Evolutionary conservation across 2,888 invertebrate genomes (phyloP).

Genomic region (Xanthia icteritia): DNA sequence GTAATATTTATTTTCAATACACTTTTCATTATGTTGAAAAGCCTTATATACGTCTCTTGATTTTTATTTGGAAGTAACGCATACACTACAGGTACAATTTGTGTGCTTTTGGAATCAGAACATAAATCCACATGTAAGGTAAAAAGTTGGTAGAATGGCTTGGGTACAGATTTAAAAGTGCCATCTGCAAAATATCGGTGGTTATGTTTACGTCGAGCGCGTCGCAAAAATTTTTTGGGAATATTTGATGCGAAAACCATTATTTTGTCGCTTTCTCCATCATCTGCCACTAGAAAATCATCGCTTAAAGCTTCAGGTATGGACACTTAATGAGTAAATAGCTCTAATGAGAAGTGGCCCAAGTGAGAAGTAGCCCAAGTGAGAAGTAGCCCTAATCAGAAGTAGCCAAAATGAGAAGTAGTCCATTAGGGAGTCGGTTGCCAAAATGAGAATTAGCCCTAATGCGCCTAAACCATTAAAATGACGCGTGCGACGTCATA

Average conservation of each 20-base stretch:
- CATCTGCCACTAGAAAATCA: conserved; percentile 22
- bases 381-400: too few relatives aligned
- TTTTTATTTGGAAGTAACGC: conserved; percentile 34
- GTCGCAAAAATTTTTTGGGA: neutral
- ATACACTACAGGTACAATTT: conserved; percentile 29
- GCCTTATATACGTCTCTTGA: conserved; percentile 22
- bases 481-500: too few relatives aligned
- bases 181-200: conserved; percentile 29
- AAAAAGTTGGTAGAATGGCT: conserved; percentile 28
- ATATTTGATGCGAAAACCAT: neutral
- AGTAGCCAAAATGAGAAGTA: too few relatives aligned
- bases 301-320: conserved; percentile 14
- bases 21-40: conserved; percentile 34
- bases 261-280: conserved; percentile 29
- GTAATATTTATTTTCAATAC: conserved; percentile 32
- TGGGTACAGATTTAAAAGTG: conserved; percentile 34
- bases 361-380: too few relatives aligned
- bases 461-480: too few relatives aligned
- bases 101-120: conserved; percentile 30
- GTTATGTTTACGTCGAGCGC: neutral
- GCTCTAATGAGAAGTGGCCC: too few relatives aligned
- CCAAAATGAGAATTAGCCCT: too few relatives aligned
- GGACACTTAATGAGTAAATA: too few relatives aligned
- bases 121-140: conserved; percentile 31
- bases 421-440: too few relatives aligned